Base-by-base conservation (phyloP, 1,140 invertebrate genomes). In the Pseudachorutes palmiensis region DNA sequence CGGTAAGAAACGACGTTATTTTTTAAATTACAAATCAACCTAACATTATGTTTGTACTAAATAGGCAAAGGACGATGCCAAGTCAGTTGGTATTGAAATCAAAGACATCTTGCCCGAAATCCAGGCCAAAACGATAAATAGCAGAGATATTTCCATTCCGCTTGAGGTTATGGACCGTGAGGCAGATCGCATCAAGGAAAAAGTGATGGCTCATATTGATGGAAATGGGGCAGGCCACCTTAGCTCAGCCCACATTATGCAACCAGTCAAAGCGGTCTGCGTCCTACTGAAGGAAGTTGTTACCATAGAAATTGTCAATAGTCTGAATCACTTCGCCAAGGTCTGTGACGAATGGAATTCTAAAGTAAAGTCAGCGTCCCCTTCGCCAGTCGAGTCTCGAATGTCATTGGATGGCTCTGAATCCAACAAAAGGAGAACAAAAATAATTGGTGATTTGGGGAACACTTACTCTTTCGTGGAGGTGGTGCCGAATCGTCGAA, bases 181-280 rank as follows among this genome's bases (percentile, higher is more conserved):
- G 41, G 57, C 61, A 0, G 89, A 92, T 75, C 87, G 85, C 73
- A 89, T 92, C 80, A 84, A 90, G 72, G 87, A 88, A 62, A 85
- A 86, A 71, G 83, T 91, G 83, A 32, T 9, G 16, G 5, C 12
- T 24, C 14, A 58, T 14, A 49, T 32, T 31, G 68, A 67, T 71
- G 63, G 64, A 76, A 32, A 73, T 29, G 59, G 32, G n/a, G 32
- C n/a, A 41, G 59, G 33, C 31, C 26, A 33, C 31, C 28, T 67
- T 29, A 87, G 74, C 80, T 83, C 1, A 81, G 83, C 70, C 80
- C 86, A 24, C 85, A 94, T 49, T 82, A 64, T 88, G 24, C 94
- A 97, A 78, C 88, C 91, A 0, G 89, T 96, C 0, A 97, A 97
- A 80, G 91, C 91, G 0, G 87, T 98, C 9, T 93, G 92, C 76